Evolutionary conservation across 2,797 vertebrate species (phyloP).

Genomic region (Kryptopterus vitreolus): DNA sequence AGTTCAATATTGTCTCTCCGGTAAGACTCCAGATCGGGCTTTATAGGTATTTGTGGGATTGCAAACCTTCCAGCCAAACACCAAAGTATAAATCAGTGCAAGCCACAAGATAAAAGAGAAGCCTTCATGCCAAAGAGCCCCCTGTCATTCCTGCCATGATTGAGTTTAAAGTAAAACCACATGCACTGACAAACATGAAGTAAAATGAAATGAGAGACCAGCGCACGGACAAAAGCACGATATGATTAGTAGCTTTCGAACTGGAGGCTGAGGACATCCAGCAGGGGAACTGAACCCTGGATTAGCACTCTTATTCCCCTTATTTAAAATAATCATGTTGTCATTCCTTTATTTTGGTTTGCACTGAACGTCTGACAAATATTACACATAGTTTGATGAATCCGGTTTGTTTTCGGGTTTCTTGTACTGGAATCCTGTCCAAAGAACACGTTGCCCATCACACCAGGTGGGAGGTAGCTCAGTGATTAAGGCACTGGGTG

Average conservation of each 20-base stretch:
- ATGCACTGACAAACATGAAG: constrained; percentile 63
- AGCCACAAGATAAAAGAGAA: constrained; percentile 65
- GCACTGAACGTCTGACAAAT: neutral
- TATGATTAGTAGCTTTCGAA: constrained; percentile 20
- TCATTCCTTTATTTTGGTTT: neutral
- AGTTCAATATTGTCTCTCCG: constrained; percentile 17
- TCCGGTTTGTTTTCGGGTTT: neutral
- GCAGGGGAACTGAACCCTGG: constrained; percentile 2
- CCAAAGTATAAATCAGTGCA: constrained; percentile 65
- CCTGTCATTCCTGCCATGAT: constrained; percentile 72
- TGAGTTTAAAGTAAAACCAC: constrained; percentile 75
- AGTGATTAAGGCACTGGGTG: too few relatives aligned
- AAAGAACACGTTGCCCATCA: neutral
- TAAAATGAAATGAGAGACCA: constrained; percentile 44
- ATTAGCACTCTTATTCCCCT: constrained; percentile 7
- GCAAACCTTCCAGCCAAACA: constrained; percentile 61
- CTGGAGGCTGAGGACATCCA: constrained; percentile 14
- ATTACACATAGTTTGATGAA: neutral
- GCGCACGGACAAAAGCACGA: constrained; percentile 18
- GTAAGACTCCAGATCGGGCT: constrained; percentile 44
- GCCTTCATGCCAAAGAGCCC: constrained; percentile 60
- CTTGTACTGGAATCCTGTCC: neutral
- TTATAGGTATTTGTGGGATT: constrained; percentile 68
- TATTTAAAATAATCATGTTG: constrained; percentile 20
- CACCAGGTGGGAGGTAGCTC: too few relatives aligned